These are phyloP conservation scores for Saccopteryx leptura DNA, from an alignment of 2,113 vertebrate species.

Conservation along the genomic window DNA sequence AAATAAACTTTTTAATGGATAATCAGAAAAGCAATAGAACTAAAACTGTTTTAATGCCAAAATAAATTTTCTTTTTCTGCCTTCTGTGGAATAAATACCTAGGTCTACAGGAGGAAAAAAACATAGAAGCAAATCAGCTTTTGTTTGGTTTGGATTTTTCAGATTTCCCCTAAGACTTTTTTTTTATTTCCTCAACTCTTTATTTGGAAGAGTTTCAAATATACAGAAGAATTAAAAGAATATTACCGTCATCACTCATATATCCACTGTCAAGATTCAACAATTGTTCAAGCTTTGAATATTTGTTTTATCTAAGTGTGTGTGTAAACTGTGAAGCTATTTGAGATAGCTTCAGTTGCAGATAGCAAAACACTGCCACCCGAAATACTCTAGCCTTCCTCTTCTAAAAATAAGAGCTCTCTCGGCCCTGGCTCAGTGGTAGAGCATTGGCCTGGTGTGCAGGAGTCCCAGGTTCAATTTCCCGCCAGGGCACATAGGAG, in stretches of 20 bases:
- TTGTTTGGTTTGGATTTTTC: conserved; percentile 20
- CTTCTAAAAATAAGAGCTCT: conserved; percentile 38
- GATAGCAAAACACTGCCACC: not conserved
- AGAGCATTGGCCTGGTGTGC: too few relatives aligned
- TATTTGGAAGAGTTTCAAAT: conserved; percentile 38
- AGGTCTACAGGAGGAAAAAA: not conserved
- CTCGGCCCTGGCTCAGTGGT: not conserved
- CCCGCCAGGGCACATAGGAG: too few relatives aligned
- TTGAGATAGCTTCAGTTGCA: conserved; percentile 1
- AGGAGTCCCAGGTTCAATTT: too few relatives aligned
- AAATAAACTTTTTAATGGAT: not conserved
- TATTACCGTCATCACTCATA: not conserved
- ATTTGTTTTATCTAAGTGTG: not conserved
- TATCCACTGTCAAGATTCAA: not conserved
- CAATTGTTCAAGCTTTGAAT: not conserved
- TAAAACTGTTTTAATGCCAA: not conserved
- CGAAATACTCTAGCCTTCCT: not conserved
- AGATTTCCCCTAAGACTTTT: not conserved
- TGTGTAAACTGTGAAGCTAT: not conserved
- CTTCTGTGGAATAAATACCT: not conserved
- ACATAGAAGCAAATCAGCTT: not conserved
- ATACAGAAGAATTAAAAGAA: conserved; percentile 46
- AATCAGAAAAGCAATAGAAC: conserved; percentile 30
- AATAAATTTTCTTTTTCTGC: conserved; percentile 44
- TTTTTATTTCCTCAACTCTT: conserved; percentile 45